Conservation (phyloP, 2,797 vertebrate species). For the Pteronotus mesoamericanus region DNA sequence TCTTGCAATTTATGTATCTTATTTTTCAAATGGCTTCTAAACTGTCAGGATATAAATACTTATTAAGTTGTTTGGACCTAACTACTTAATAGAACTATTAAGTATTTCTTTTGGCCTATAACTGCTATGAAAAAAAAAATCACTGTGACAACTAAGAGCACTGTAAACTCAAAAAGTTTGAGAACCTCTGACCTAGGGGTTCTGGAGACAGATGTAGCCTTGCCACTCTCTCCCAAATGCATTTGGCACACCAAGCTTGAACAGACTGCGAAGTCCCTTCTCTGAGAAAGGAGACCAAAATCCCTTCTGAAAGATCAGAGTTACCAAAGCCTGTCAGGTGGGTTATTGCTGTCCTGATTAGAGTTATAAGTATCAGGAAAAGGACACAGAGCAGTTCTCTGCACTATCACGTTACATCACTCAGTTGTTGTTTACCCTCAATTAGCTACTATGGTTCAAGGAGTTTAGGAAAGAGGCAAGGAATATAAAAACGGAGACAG, state of each 20-base stretch:
- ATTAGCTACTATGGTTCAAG: not conserved
- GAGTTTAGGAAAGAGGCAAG: not conserved
- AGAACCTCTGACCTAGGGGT: not conserved
- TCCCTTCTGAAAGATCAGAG: not conserved
- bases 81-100: conserved; percentile 11
- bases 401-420: not conserved
- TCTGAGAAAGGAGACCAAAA: not conserved
- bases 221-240: not conserved
- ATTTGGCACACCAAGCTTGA: not conserved
- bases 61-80: conserved; percentile 16
- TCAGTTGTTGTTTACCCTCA: not conserved
- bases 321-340: not conserved
- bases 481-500: not conserved
- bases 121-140: not conserved
- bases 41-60: not conserved
- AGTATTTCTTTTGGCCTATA: not conserved
- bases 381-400: not conserved
- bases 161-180: not conserved
- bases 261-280: not conserved
- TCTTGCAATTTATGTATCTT: not conserved
- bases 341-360: not conserved
- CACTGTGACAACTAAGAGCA: not conserved
- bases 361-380: not conserved
- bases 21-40: not conserved
- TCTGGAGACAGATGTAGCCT: not conserved